These are phyloP conservation scores for Gulo gulo DNA, from an alignment of 2,113 vertebrate genomes.

Conservation along the genomic window DNA sequence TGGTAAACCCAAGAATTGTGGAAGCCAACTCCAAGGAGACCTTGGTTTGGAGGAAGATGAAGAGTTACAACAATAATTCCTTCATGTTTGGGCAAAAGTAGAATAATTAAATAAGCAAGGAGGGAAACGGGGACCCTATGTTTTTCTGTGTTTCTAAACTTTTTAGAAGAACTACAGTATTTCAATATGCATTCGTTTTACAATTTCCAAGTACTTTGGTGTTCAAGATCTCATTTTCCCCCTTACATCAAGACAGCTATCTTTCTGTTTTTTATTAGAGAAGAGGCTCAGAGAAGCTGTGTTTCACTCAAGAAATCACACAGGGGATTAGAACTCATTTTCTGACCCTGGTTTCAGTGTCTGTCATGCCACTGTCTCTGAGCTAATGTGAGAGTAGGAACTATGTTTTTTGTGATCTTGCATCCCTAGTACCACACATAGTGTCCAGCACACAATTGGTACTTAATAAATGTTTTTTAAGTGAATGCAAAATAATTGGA, in stretches of 20 bases:
- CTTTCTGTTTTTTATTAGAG: background rate
- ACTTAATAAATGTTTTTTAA: background rate
- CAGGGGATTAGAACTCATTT: background rate
- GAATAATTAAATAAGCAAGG: constrained; percentile 17
- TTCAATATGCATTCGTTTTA: background rate
- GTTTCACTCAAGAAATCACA: background rate
- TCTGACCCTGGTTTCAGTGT: background rate
- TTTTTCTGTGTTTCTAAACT: constrained; percentile 12
- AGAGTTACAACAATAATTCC: constrained; percentile 18
- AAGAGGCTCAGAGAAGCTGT: constrained; percentile 23
- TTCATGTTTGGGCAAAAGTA: constrained; percentile 26
- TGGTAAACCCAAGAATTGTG: background rate
- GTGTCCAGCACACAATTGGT: background rate
- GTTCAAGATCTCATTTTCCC: background rate
- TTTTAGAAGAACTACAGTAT: background rate
- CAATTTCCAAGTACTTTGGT: background rate
- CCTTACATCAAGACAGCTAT: background rate
- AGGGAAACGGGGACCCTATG: background rate
- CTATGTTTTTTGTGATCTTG: background rate
- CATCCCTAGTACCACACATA: background rate
- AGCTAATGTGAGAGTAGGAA: background rate
- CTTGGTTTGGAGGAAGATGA: background rate
- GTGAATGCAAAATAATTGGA: background rate
- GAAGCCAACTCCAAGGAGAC: background rate
- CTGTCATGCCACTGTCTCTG: background rate